A percentile compares a stretch with the other conserved stretches of the same genome.
Evolutionary conservation across 2,888 invertebrate species (phyloP).

Genomic region (Sphaerophoria rueppellii): DNA sequence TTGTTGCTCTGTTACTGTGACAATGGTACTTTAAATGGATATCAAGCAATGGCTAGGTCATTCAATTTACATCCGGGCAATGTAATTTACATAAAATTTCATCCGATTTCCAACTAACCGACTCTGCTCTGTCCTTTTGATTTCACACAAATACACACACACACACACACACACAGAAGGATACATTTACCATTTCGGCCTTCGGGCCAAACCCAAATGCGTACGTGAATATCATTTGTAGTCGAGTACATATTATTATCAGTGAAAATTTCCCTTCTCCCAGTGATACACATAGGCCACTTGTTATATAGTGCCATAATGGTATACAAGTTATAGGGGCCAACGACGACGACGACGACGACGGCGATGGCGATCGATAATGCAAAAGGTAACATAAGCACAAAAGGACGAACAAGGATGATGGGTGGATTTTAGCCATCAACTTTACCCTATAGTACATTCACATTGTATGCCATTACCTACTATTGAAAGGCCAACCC

Average conservation of each 20-base stretch:
- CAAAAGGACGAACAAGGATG: constrained; percentile 45
- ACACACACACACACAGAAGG: constrained; percentile 15
- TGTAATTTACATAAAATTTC: constrained; percentile 73
- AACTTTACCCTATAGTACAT: constrained; percentile 5
- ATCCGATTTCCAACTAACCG: constrained; percentile 64
- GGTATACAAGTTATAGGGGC: constrained; percentile 21
- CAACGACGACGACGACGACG: constrained; percentile 4
- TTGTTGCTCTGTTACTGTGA: constrained; percentile 43
- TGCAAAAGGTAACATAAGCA: constrained; percentile 61
- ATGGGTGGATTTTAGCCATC: constrained; percentile 36
- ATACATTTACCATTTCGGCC: constrained; percentile 61
- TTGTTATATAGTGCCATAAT: constrained; percentile 26
- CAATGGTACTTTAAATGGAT: constrained; percentile 60
- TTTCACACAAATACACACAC: background rate
- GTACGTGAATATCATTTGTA: constrained; percentile 69
- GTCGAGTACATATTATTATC: constrained; percentile 13
- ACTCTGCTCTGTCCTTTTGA: constrained; percentile 11
- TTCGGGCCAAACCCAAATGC: constrained; percentile 66
- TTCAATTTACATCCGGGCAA: constrained; percentile 72
- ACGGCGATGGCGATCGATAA: constrained; percentile 54
- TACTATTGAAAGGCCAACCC: background rate
- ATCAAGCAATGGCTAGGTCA: constrained; percentile 69
- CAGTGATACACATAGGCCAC: constrained; percentile 26
- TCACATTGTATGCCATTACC: background rate
- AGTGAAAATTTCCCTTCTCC: constrained; percentile 32